These are phyloP conservation scores for Eristalis tenax DNA, from an alignment of 2,888 invertebrate genomes.

Conservation along the genomic window DNA sequence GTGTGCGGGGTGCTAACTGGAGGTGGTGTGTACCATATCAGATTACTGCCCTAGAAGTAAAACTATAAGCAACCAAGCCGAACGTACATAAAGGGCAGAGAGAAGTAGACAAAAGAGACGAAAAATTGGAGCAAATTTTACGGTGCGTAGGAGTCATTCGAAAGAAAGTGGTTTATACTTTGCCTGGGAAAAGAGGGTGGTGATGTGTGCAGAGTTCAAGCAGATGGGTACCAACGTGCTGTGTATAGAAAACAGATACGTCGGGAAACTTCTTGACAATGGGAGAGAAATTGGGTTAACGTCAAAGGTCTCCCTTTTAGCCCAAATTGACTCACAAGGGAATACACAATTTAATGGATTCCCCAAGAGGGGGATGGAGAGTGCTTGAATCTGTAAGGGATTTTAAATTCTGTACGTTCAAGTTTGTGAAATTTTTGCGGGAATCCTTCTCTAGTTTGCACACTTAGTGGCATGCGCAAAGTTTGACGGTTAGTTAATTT, in stretches of 20 bases:
- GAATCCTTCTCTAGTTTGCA: too few relatives aligned
- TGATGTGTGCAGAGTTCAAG: neutral
- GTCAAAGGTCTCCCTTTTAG: neutral
- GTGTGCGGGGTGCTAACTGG: conserved; percentile 20
- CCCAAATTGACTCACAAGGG: neutral
- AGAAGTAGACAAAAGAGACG: neutral
- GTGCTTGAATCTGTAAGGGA: too few relatives aligned
- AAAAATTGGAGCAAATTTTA: neutral
- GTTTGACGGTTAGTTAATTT: too few relatives aligned
- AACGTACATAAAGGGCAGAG: neutral
- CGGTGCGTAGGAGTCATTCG: conserved; percentile 14
- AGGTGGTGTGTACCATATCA: conserved; percentile 34
- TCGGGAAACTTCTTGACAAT: neutral
- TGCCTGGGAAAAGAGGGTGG: neutral
- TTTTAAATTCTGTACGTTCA: neutral
- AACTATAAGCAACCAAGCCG: neutral
- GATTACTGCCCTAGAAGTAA: conserved; percentile 1
- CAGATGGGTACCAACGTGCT: neutral
- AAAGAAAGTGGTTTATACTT: conserved; percentile 3
- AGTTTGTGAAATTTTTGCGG: neutral
- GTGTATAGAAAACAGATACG: neutral
- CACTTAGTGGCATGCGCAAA: too few relatives aligned
- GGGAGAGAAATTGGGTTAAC: conserved; percentile 12
- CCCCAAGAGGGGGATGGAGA: neutral
- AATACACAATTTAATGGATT: conserved; percentile 5